Percentiles rank a stretch among this genome's conserved stretches.
Conservation (phyloP, 1,140 invertebrate genomes). For the Kradibia gibbosae region DNA sequence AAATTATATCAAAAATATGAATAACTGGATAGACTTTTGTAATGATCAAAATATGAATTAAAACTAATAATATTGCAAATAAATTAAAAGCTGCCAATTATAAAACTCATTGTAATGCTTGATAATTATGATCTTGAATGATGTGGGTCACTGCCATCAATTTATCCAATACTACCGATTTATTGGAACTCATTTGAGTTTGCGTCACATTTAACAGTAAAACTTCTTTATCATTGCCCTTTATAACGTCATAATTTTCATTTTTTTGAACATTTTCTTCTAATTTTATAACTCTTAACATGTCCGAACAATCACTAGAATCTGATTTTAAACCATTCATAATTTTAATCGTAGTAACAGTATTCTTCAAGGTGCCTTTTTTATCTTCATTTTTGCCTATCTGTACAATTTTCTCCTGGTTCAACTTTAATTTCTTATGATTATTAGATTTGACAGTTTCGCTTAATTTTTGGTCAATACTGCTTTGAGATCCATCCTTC, state of each 20-base stretch:
- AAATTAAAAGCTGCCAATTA: slow-evolving; percentile 37
- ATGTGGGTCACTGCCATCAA: slow-evolving; percentile 20
- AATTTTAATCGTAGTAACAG: slow-evolving; percentile 31
- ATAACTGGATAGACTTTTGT: background rate
- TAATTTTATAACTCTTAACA: slow-evolving; percentile 22
- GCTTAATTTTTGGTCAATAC: slow-evolving; percentile 43
- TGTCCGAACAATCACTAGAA: slow-evolving; percentile 45
- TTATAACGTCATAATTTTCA: slow-evolving; percentile 35
- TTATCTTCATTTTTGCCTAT: slow-evolving; percentile 34
- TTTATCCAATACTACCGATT: slow-evolving; percentile 37
- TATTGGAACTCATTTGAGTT: slow-evolving; percentile 33
- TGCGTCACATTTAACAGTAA: slow-evolving; percentile 32
- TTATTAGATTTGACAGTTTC: slow-evolving; percentile 21
- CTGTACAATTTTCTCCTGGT: slow-evolving; percentile 36
- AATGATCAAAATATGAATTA: slow-evolving; percentile 29
- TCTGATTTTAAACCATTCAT: slow-evolving; percentile 40
- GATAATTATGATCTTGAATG: slow-evolving; percentile 50
- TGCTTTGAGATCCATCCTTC: slow-evolving; percentile 37
- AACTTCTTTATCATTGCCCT: slow-evolving; percentile 19
- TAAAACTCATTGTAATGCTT: slow-evolving; percentile 41
- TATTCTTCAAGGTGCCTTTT: slow-evolving; percentile 45
- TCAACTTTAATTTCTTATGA: slow-evolving; percentile 35
- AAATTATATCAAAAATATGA: slow-evolving; percentile 26
- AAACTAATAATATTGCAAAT: slow-evolving; percentile 28
- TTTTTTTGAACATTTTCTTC: slow-evolving; percentile 43